A percentile compares a stretch with the other conserved stretches of the same genome.
Conservation (phyloP, 2,888 invertebrate genomes). For the Chironomus tentans region DNA sequence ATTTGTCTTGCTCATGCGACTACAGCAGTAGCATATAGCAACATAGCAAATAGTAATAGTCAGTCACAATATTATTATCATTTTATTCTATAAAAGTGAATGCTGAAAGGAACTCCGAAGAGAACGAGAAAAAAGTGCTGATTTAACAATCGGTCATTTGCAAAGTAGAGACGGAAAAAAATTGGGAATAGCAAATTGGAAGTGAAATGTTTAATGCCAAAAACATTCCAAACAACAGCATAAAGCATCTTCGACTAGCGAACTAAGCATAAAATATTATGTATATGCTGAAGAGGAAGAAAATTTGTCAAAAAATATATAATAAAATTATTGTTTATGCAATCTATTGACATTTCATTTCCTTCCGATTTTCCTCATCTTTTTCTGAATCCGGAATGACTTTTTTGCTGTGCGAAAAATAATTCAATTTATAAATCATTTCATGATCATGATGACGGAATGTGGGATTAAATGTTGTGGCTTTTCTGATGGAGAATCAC, state of each 20-base stretch:
- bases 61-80: neutral
- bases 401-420: no score
- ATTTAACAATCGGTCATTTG: neutral
- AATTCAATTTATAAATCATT: no score
- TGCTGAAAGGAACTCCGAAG: neutral
- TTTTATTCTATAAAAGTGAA: neutral
- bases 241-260: neutral
- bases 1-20: neutral
- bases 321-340: neutral
- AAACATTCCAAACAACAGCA: neutral
- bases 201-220: neutral
- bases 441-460: no score
- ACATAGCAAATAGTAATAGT: neutral
- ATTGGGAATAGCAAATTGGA: neutral
- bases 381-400: no score
- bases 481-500: no score
- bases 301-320: neutral
- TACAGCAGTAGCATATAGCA: neutral
- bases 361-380: neutral
- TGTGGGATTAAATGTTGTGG: no score
- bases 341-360: neutral
- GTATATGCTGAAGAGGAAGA: neutral
- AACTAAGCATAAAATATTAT: neutral
- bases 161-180: neutral
- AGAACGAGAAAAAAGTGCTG: neutral